Conservation (phyloP, 2,797 vertebrate species). For the Rhodeus uyekii region DNA sequence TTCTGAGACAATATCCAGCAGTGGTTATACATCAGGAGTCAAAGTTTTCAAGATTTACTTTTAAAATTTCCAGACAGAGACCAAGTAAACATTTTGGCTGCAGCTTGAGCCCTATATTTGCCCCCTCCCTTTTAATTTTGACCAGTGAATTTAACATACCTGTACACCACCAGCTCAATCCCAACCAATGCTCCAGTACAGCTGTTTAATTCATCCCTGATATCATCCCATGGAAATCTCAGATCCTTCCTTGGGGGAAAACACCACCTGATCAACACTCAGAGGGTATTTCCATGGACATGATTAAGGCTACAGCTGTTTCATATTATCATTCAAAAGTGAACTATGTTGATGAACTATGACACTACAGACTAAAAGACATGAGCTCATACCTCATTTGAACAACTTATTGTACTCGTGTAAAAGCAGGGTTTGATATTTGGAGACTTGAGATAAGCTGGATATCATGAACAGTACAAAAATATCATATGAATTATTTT, state of each 20-base stretch:
- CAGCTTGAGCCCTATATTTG: no score
- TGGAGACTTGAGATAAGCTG: not conserved
- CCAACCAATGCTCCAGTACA: no score
- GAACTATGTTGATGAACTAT: no score
- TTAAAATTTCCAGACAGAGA: not conserved
- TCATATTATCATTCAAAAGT: not conserved
- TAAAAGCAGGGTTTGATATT: not conserved
- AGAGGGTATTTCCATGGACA: not conserved
- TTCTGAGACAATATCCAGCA: rapidly evolving
- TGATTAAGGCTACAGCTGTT: no score
- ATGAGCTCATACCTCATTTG: not conserved
- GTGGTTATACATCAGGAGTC: not conserved
- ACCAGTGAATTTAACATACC: not conserved
- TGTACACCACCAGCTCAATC: not conserved
- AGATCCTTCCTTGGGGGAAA: not conserved
- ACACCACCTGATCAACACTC: not conserved
- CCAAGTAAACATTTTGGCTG: not conserved
- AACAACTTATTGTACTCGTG: not conserved
- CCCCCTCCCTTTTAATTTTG: no score
- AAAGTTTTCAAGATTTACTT: not conserved
- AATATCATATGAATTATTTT: not conserved
- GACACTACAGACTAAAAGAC: no score
- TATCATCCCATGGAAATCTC: not conserved
- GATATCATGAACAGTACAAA: not conserved
- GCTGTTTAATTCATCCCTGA: no score